Evolutionary conservation across 2,797 vertebrate species (phyloP), one percentile per base, ranked within the genome.

Genomic region (Emys orbicularis): DNA sequence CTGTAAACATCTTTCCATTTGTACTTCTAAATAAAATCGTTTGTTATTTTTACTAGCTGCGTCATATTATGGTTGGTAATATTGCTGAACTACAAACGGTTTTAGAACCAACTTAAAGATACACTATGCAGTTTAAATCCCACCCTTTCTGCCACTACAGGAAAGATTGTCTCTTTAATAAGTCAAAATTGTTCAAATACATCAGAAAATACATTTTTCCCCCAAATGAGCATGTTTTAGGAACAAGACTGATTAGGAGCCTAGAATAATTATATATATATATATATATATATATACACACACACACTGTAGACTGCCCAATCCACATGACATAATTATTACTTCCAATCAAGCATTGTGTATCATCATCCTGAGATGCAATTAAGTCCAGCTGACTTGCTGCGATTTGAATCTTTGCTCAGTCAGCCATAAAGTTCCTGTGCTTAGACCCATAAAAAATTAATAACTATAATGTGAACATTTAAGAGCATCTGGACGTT

Each of bases 401-500:
- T 87, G 92, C 91, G 91, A 90, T 90, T 86, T 29, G 56, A 92
- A 93, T 96, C 81, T 93, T 96, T 95, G 87, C 72, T 97, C 89
- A 93, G 83, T 91, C 92, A 97, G 89, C 89, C 91, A 84, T 95
- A 93, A 97, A 96, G 93, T 96, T 79, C 77, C 57, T 80, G 65
- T 68, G 93, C 68, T 52, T 0, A 49, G 15, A 52, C 29, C 90
- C 79, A 95, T 96, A 96, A 96, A 97, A 97, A 93, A 95, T 95
- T 97, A 95, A 96, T 96, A 90, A 92, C 84, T 95, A 1, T 77
- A 94, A 96, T 88, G 91, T 56, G 97, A 96, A 92, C 88, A 27
- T 96, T 97, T 97, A 94, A 94, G 92, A 95, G 87, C 77, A 80
- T 79, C 93, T 97, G 95, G 96, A 92, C 89, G 41, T 59, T 95